A percentile compares a stretch with the other conserved stretches of the same genome.
Conservation (phyloP, 1,140 invertebrate species). For the Caenorhabditis tropicalis region DNA sequence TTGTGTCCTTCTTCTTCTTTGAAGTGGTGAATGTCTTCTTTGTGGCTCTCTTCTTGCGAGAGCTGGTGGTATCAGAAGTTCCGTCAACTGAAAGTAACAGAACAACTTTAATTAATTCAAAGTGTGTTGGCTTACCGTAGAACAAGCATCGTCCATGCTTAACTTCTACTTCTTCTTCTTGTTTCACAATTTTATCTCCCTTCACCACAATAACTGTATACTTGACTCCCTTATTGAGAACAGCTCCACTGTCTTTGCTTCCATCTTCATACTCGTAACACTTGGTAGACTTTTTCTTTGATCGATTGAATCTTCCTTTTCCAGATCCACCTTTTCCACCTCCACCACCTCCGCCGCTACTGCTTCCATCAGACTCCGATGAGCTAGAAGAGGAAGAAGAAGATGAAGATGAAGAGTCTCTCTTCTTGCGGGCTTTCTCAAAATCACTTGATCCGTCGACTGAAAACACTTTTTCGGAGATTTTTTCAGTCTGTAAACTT, state of each 20-base stretch:
- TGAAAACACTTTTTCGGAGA: background rate
- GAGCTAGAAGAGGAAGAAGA: background rate
- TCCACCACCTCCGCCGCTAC: background rate
- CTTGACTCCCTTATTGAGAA: slow-evolving; percentile 9
- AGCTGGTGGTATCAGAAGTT: background rate
- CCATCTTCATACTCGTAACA: slow-evolving; percentile 22
- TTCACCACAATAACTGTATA: background rate
- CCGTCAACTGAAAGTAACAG: background rate
- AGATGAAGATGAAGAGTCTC: background rate
- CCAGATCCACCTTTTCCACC: background rate
- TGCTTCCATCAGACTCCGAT: background rate
- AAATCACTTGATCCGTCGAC: background rate
- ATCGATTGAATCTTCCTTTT: background rate
- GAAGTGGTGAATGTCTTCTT: background rate
- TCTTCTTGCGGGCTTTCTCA: background rate
- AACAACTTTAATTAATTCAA: background rate
- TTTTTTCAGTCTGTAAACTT: background rate
- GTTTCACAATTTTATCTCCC: background rate
- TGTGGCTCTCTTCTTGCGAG: background rate
- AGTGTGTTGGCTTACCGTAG: background rate
- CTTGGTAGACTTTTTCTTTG: background rate
- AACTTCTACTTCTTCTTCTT: background rate
- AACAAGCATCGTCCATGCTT: background rate
- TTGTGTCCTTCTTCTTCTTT: background rate
- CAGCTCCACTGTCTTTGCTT: slow-evolving; percentile 3